Base-by-base conservation (phyloP, 2,888 invertebrate species). In the Thymelicus sylvestris region DNA sequence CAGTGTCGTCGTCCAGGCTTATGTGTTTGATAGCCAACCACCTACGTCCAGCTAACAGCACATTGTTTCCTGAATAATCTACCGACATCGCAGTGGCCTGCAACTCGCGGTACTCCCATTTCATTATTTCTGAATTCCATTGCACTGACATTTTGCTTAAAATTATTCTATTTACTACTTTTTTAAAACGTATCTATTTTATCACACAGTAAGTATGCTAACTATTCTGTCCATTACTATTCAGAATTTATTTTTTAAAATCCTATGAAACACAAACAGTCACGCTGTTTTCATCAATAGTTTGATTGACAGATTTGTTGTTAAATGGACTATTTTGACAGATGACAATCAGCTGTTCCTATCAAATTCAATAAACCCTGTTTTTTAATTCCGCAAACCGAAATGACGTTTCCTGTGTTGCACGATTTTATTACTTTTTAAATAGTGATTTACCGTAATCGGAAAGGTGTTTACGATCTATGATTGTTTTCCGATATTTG, bases 61-160 rank as follows among this genome's bases (percentile, higher is more conserved):
- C 97, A 93, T 96, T 97, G 81, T 96, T 96, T 0, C 98, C 98
- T 6, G 97, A 96, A 83, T 95, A 96, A 89, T 98, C 97, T 52
- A 98, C 96, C 72, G 98, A 97, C 98, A 98, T 98, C 19, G 98
- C 97, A 81, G 97, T 98, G 6, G 98, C 98, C 95, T 98, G 95
- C 57, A 98, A 91, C 87, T 98, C 98, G 73, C 97, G 95, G 85
- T 97, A 97, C 84, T 98, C 98, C 83, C 94, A 94, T 84, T 94
- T 94, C 86, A 93, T 87, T 52, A 90, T 84, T 80, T 94, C 94
- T 47, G 94, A 91, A 82, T 91, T 94, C 94, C 94, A 94, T 76
- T 93, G 93, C 38, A 93, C 91, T 19, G 93, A 87, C 93, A 94
- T 90, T 71, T 55, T 66, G 44, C 7, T 6, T 10, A 12, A 39